These are phyloP conservation scores for Eudemis profundana DNA, from an alignment of 2,888 invertebrate genomes.

Conservation along the genomic window DNA sequence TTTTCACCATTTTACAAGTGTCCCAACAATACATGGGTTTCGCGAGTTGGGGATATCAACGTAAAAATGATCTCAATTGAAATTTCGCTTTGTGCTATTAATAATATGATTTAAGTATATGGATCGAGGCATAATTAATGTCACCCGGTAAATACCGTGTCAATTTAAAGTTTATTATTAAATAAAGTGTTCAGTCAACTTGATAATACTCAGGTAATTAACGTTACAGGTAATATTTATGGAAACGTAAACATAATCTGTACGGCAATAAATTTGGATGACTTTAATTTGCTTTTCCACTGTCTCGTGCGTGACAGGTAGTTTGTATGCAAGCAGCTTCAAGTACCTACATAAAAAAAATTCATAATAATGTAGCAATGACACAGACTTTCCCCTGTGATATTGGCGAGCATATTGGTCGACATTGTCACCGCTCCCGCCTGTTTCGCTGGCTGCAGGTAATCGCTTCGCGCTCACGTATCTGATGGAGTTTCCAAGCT, in stretches of 20 bases:
- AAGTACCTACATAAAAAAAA: no score
- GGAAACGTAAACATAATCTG: neutral
- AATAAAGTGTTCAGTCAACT: neutral
- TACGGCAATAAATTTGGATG: no score
- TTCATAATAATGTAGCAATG: neutral
- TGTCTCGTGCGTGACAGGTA: no score
- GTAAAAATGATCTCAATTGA: no score
- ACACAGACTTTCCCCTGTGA: neutral
- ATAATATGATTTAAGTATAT: no score
- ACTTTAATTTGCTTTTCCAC: neutral
- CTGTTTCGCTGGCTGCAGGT: slow-evolving; percentile 59
- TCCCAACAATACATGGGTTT: no score
- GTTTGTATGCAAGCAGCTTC: no score
- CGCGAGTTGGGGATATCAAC: no score
- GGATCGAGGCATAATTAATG: no score
- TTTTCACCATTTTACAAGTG: no score
- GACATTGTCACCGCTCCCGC: slow-evolving; percentile 50
- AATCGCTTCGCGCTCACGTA: slow-evolving; percentile 78
- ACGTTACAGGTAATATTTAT: neutral
- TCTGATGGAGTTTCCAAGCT: slow-evolving; percentile 82
- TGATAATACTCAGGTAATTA: neutral
- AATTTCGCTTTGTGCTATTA: no score
- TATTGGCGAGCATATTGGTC: slow-evolving; percentile 41
- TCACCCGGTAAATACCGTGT: no score
- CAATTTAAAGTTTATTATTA: neutral